Evolutionary conservation across 2,888 invertebrate species (phyloP).

Genomic region (Hyposoter dolosus): DNA sequence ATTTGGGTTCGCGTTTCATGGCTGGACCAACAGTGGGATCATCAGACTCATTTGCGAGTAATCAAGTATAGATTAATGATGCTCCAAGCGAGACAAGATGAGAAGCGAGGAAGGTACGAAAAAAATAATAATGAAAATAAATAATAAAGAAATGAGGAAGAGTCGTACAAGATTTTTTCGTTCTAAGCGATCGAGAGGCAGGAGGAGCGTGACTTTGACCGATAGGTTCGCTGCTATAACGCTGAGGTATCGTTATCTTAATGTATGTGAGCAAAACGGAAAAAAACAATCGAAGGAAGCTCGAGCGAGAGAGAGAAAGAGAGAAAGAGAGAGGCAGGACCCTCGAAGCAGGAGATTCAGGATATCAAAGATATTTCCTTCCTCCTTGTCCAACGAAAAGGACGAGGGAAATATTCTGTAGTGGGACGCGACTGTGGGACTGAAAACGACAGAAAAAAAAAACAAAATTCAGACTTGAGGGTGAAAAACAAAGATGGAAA

Average conservation of each 20-base stretch:
- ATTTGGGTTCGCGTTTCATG: not conserved
- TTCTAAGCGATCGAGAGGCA: conserved; percentile 72
- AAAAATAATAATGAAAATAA: conserved; percentile 8
- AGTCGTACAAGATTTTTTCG: conserved; percentile 69
- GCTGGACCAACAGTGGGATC: conserved; percentile 4
- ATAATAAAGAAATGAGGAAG: conserved; percentile 51
- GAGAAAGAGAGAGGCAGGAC: conserved; percentile 26
- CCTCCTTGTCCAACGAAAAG: conserved; percentile 21
- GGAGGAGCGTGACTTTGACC: conserved; percentile 79
- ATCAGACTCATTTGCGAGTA: conserved; percentile 11
- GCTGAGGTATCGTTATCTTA: conserved; percentile 75
- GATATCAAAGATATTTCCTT: not conserved
- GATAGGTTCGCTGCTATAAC: conserved; percentile 75
- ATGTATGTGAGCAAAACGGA: conserved; percentile 72
- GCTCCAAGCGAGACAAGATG: not conserved
- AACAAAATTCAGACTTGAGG: conserved; percentile 24
- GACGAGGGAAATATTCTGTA: conserved; percentile 51
- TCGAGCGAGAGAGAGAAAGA: conserved; percentile 42
- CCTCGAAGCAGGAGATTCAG: not conserved
- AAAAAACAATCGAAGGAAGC: conserved; percentile 70
- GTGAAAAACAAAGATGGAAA: not conserved
- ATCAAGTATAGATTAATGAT: conserved; percentile 24
- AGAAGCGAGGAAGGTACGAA: conserved; percentile 4
- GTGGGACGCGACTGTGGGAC: conserved; percentile 38
- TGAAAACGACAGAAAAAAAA: conserved; percentile 25